Evolutionary conservation across 1,140 invertebrate species (phyloP).

Genomic region (Glomeris maerens): DNA sequence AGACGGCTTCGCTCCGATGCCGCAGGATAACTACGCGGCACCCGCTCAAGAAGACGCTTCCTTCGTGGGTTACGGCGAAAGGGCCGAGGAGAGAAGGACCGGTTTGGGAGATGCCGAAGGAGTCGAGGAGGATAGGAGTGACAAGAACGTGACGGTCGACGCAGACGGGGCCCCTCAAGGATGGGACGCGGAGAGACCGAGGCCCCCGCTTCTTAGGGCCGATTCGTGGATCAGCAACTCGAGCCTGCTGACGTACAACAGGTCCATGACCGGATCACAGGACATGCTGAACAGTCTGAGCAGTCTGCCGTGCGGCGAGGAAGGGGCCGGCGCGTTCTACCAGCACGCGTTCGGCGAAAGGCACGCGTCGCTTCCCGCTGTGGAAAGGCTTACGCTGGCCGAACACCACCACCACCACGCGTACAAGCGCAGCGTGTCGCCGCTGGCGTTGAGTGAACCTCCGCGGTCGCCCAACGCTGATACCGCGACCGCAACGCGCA

Average conservation of each 20-base stretch:
- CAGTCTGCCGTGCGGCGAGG: neutral
- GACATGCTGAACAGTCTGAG: conserved; percentile 3
- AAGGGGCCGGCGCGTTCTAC: neutral
- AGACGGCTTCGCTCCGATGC: too few species aligned
- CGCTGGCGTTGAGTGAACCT: neutral
- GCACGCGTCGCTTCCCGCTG: neutral
- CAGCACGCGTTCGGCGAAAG: neutral
- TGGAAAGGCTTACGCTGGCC: neutral
- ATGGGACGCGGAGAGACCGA: too few species aligned
- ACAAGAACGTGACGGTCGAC: too few species aligned
- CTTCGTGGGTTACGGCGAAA: too few species aligned
- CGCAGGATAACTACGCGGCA: too few species aligned
- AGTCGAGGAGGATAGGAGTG: too few species aligned
- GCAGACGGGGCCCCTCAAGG: too few species aligned
- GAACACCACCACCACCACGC: neutral
- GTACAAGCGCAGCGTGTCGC: neutral
- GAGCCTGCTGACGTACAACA: conserved; percentile 4
- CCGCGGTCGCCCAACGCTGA: neutral
- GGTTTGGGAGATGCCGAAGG: too few species aligned
- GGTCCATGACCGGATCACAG: conserved; percentile 7
- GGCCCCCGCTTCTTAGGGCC: neutral
- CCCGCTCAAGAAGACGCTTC: too few species aligned
- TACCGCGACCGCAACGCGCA: too few species aligned
- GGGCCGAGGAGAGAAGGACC: too few species aligned
- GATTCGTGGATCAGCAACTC: conserved; percentile 10